phyloP scores from a whole-genome alignment of 2,888 invertebrate species.

The Thecophora atra region DNA sequence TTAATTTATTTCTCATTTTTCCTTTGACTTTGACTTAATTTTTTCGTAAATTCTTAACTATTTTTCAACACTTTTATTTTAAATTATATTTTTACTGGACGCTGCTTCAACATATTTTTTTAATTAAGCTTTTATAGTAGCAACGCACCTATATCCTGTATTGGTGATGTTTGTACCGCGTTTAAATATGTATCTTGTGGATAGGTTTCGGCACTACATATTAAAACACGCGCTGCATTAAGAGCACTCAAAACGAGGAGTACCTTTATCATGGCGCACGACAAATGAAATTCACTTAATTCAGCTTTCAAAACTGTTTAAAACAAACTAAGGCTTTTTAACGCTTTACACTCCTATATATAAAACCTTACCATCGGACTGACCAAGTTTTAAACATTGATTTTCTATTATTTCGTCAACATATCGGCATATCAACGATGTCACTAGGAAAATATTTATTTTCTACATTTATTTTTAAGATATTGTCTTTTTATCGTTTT shows the following conservation, averaged over 20 bases:
- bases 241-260: constrained; percentile 15
- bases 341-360: constrained; percentile 27
- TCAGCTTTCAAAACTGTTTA: constrained; percentile 11
- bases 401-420: constrained; percentile 6
- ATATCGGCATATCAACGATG: constrained; percentile 7
- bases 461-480: not conserved
- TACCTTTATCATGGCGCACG: constrained; percentile 14
- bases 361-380: constrained; percentile 22
- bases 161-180: constrained; percentile 57
- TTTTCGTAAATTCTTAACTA: not conserved
- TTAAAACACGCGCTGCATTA: constrained; percentile 36
- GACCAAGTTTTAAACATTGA: constrained; percentile 23
- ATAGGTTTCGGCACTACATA: constrained; percentile 37
- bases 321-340: constrained; percentile 18
- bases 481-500: too few species aligned
- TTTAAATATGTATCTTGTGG: constrained; percentile 58
- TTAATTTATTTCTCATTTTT: too few species aligned
- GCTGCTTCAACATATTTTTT: not conserved
- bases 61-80: not conserved
- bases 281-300: not conserved
- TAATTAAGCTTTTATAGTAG: not conserved
- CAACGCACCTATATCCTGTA: constrained; percentile 51
- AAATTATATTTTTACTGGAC: not conserved
- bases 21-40: too few species aligned
- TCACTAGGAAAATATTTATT: constrained; percentile 7